Percentiles rank a stretch among this genome's conserved stretches.
Evolutionary conservation across 2,888 invertebrate genomes (phyloP).

Genomic region (Epistrophe grossulariae): DNA sequence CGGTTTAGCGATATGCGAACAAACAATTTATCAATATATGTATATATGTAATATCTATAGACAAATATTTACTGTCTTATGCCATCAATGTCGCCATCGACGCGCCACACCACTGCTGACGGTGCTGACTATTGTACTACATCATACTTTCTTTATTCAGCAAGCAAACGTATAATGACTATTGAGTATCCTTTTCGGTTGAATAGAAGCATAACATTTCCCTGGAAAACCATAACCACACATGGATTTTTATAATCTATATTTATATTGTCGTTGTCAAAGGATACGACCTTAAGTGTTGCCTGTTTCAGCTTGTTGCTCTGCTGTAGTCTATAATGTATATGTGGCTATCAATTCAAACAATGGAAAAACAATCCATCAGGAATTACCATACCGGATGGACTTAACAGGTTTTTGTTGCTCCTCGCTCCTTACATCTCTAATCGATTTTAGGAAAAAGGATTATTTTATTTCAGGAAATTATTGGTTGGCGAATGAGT

Average conservation of each 20-base stretch:
- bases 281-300: constrained; percentile 45
- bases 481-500: background rate
- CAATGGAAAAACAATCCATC: constrained; percentile 42
- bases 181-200: constrained; percentile 20
- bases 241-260: constrained; percentile 49
- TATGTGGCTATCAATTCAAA: constrained; percentile 42
- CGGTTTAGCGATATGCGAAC: constrained; percentile 8
- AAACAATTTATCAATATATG: constrained; percentile 17
- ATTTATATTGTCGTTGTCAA: constrained; percentile 45
- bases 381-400: constrained; percentile 34
- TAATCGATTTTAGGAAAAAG: constrained; percentile 21
- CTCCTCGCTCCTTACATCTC: background rate
- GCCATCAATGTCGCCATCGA: constrained; percentile 12
- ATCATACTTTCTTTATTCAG: background rate
- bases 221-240: constrained; percentile 3
- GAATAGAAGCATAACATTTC: constrained; percentile 9
- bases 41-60: background rate
- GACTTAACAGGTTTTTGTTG: constrained; percentile 18
- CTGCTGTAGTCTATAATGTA: background rate
- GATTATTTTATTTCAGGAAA: constrained; percentile 13
- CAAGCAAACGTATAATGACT: background rate
- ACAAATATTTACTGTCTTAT: constrained; percentile 24
- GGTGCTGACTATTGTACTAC: background rate
- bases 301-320: constrained; percentile 32
- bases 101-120: background rate